Conservation (phyloP, 2,113 vertebrate species). For the Struthidea cinerea region DNA sequence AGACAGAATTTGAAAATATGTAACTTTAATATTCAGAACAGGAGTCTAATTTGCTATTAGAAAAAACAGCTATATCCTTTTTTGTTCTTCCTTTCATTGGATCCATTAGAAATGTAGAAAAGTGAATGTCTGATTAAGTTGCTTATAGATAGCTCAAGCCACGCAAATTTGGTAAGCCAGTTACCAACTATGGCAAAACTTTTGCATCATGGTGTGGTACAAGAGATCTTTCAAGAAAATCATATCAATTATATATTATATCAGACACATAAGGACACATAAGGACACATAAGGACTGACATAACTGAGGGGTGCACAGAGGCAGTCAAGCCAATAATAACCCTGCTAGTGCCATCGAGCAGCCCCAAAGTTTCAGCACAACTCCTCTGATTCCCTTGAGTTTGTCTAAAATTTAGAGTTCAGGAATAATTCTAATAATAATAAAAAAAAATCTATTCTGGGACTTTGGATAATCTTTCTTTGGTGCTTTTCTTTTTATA, state of each 20-base stretch:
- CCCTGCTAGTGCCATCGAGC: background rate
- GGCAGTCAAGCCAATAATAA: background rate
- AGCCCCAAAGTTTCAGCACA: background rate
- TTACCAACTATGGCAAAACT: background rate
- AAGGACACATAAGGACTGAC: background rate
- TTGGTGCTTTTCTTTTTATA: background rate
- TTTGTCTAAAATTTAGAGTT: background rate
- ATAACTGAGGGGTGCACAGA: background rate
- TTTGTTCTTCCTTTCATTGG: background rate
- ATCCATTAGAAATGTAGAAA: background rate
- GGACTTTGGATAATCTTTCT: background rate
- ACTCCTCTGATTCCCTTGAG: background rate
- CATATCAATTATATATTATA: background rate
- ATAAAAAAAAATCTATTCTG: background rate
- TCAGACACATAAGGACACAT: background rate
- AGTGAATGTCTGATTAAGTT: background rate
- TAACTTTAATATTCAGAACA: background rate
- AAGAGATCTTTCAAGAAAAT: background rate
- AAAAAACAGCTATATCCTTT: background rate
- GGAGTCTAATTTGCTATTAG: background rate
- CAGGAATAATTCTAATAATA: background rate
- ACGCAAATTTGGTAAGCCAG: background rate
- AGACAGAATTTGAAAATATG: background rate
- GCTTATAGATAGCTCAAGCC: background rate
- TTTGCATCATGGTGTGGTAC: background rate